A percentile compares a stretch with the other conserved stretches of the same genome.
phyloP scores from a whole-genome alignment of 2,888 invertebrate species.

The Cacoxenus indagator region DNA sequence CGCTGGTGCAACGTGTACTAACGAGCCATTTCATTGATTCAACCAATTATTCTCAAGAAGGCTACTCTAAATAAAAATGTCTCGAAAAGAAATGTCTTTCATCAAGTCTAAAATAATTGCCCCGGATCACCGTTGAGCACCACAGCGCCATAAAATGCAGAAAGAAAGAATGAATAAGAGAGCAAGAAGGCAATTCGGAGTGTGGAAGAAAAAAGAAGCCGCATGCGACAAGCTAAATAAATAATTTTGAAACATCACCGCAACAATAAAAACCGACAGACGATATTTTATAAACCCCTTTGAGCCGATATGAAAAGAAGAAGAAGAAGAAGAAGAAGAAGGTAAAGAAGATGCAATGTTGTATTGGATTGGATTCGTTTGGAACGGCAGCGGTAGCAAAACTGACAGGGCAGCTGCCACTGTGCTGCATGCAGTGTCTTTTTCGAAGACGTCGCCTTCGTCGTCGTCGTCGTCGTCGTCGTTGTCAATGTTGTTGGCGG shows the following conservation, averaged over 20 bases:
- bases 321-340: conserved; percentile 49
- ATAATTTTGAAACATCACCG: conserved; percentile 63
- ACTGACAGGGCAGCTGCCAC: conserved; percentile 53
- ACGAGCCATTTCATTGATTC: no score
- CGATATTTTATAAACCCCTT: conserved; percentile 55
- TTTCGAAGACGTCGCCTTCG: conserved; percentile 28
- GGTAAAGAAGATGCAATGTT: conserved; percentile 34
- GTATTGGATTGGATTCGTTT: background rate
- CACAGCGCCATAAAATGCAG: no score
- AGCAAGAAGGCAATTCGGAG: conserved; percentile 55
- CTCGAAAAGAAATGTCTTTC: no score
- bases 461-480: conserved; percentile 60
- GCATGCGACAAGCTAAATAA: conserved; percentile 56
- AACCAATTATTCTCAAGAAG: no score
- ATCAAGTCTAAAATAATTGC: no score
- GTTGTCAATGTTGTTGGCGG: conserved; percentile 64
- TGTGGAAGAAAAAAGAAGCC: conserved; percentile 37
- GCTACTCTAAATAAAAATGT: no score
- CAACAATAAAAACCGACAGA: conserved; percentile 65
- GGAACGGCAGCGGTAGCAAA: conserved; percentile 41
- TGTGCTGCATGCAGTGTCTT: no score
- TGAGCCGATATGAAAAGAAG: conserved; percentile 41
- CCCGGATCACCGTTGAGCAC: no score
- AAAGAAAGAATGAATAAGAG: background rate
- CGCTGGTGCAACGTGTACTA: no score